Evolutionary conservation across 2,888 invertebrate genomes (phyloP).

Genomic region (Ectobius pallidus): DNA sequence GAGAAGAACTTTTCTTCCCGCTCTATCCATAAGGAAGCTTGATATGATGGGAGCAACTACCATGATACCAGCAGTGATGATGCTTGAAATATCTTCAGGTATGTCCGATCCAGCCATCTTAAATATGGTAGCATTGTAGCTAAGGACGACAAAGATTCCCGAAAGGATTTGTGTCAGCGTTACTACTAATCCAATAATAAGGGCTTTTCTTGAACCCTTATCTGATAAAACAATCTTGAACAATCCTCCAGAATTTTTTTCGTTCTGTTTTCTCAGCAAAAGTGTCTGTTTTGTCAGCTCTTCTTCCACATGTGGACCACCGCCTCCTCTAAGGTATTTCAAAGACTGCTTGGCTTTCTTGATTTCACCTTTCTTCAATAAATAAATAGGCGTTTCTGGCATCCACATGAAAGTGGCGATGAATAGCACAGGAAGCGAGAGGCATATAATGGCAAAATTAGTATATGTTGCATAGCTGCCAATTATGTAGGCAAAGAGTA

Average conservation of each 20-base stretch:
- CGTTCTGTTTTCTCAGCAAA: background rate
- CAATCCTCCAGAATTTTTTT: background rate
- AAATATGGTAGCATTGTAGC: conserved; percentile 24
- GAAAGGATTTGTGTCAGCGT: conserved; percentile 16
- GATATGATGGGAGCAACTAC: conserved; percentile 9
- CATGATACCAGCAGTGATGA: background rate
- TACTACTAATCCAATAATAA: background rate
- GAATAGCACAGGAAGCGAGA: conserved; percentile 58
- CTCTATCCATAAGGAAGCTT: conserved; percentile 15
- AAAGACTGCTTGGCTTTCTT: background rate
- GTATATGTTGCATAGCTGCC: conserved; percentile 61
- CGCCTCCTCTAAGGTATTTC: background rate
- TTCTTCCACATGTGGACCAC: background rate
- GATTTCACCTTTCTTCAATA: background rate
- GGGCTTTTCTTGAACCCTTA: background rate
- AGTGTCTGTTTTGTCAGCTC: background rate
- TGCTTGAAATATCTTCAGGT: background rate
- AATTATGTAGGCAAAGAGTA: conserved; percentile 57
- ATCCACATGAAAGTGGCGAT: conserved; percentile 55
- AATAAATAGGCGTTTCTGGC: conserved; percentile 26
- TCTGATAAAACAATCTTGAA: background rate
- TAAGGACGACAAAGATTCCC: conserved; percentile 4
- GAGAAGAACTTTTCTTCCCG: conserved; percentile 11
- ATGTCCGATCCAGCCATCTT: background rate
- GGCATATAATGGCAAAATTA: conserved; percentile 59